A percentile compares a stretch with the other conserved stretches of the same genome.
Evolutionary conservation across 2,797 vertebrate species (phyloP).

Genomic region (Staurois parvus): DNA sequence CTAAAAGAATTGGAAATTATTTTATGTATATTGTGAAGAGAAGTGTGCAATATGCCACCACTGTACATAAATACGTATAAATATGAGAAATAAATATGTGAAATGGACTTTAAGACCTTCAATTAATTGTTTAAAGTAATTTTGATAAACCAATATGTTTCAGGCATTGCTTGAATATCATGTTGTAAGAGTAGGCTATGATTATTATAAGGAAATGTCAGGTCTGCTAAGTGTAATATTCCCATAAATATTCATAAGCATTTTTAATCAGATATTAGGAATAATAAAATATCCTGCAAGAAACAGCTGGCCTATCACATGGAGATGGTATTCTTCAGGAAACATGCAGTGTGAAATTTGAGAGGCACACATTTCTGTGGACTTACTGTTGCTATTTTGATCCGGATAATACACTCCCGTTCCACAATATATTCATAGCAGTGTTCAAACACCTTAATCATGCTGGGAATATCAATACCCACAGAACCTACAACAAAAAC

Average conservation of each 20-base stretch:
- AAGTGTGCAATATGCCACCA: no score
- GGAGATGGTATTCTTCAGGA: neutral
- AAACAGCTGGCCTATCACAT: constrained; percentile 42
- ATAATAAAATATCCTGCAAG: constrained; percentile 23
- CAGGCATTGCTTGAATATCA: no score
- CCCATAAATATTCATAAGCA: neutral
- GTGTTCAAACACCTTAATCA: constrained; percentile 83
- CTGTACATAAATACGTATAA: no score
- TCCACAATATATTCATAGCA: constrained; percentile 85
- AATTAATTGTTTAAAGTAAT: no score
- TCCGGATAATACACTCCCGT: constrained; percentile 75
- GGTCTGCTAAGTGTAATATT: no score
- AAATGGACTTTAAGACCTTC: no score
- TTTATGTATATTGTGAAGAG: no score
- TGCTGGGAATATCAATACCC: constrained; percentile 81
- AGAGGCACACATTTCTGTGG: neutral
- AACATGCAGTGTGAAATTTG: neutral
- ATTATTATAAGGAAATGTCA: no score
- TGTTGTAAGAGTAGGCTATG: no score
- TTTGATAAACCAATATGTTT: no score
- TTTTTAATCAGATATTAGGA: neutral
- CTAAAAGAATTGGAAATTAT: no score
- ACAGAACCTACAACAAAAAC: constrained; percentile 79
- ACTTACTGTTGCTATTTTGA: constrained; percentile 87
- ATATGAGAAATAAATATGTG: no score